Base-by-base conservation (phyloP, 2,888 invertebrate species). In the Chydorus sphaericus region DNA sequence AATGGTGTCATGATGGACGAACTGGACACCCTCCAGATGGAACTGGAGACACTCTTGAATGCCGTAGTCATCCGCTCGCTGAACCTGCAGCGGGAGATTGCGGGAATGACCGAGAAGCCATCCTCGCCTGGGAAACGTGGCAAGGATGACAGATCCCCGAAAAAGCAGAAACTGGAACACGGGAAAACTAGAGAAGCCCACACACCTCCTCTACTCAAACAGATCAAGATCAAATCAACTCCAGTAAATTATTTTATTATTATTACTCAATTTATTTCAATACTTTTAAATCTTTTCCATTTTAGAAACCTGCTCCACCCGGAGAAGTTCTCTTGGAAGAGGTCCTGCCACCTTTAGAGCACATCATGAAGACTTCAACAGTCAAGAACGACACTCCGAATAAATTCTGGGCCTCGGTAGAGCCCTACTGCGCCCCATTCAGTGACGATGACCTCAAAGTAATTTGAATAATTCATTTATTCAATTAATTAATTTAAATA, bases 391-490 rank as follows among this genome's bases (percentile, higher is more conserved):
- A 94, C 70, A 86, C 85, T 56, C 88, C 92, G 10, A 90, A 91
- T 65, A 87, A 90, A 69, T 94, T 94, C 73, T 96, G 94, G 94
- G 79, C 85, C 36, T 89, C 88, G 2, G 85, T 94, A 1, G 93
- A 94, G 69, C 88, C 91, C 0, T 94, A 89, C 67, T 93, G 92
- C 70, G 81, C 85, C 59, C 88, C 90, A 56, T 80, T 94, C 38
- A 85, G 83, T 60, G 77, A 82, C 59, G 92, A 93, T 66, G 90
- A 93, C 68, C 76, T 89, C 23, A 83, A 84, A 62, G 71, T 80
- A 71, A 63, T 16, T 37, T 38, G n/a, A n/a, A 3, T 26, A 50
- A 50, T 29, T 7, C 2, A 2, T 10, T 11, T 4, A 54, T 8
- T 44, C 48, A 26, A n/a, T 58, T 2, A 23, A n/a, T 23, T n/a